A percentile compares a stretch with the other conserved stretches of the same genome.
Evolutionary conservation across 2,888 invertebrate genomes (phyloP).

Genomic region (Ochropleura plecta): DNA sequence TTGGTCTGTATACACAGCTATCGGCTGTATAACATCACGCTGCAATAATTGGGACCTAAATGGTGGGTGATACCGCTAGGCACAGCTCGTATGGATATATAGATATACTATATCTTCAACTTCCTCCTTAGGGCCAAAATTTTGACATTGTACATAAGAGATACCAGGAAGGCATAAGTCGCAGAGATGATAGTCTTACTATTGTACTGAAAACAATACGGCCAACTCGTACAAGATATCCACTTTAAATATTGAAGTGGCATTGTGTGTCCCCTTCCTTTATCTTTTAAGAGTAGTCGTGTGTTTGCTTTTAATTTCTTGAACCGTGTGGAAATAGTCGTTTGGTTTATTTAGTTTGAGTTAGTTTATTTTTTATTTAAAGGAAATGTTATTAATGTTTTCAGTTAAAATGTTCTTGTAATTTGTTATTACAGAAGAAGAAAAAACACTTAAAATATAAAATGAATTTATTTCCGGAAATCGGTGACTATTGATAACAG

Average conservation of each 20-base stretch:
- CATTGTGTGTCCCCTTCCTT: conserved; percentile 40
- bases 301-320: conserved; percentile 51
- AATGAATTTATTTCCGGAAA: too few relatives aligned
- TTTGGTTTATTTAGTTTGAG: conserved; percentile 20
- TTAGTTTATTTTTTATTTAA: background rate
- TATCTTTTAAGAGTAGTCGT: conserved; percentile 36
- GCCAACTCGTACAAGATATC: conserved; percentile 33
- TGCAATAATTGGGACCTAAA: too few relatives aligned
- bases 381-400: background rate
- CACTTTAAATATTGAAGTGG: conserved; percentile 51
- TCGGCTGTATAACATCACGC: too few relatives aligned
- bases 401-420: background rate
- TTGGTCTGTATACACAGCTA: too few relatives aligned
- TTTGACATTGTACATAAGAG: background rate
- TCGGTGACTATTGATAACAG: too few relatives aligned
- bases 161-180: conserved; percentile 14
- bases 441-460: too few relatives aligned
- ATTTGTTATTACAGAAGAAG: too few relatives aligned
- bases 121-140: background rate
- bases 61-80: too few relatives aligned
- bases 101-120: too few relatives aligned
- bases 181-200: conserved; percentile 7
- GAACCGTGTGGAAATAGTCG: conserved; percentile 4
- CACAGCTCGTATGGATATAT: too few relatives aligned
- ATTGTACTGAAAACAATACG: conserved; percentile 20